Conservation (phyloP, 2,113 vertebrate species). For the Amia ocellicauda region DNA sequence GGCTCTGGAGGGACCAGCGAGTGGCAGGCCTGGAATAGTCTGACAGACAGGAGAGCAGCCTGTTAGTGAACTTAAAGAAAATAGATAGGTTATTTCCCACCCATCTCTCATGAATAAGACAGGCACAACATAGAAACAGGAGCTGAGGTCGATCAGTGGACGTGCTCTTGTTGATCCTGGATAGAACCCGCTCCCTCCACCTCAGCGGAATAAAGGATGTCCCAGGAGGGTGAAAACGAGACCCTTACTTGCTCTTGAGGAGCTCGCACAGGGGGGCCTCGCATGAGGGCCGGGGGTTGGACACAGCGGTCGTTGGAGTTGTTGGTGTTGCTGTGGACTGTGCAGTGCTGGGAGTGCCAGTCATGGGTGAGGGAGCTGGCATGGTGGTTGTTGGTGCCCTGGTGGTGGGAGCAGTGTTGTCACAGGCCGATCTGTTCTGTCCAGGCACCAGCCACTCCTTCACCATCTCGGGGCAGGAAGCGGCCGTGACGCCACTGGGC, state of each 20-base stretch:
- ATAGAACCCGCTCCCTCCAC: too few relatives aligned
- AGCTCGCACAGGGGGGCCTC: neutral
- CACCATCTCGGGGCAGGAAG: constrained; percentile 29
- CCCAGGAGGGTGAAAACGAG: too few relatives aligned
- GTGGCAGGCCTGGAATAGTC: neutral
- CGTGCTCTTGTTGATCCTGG: too few relatives aligned
- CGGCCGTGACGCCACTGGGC: constrained; percentile 63
- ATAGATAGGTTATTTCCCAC: too few relatives aligned
- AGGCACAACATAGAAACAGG: too few relatives aligned
- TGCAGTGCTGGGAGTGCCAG: neutral
- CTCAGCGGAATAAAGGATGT: too few relatives aligned
- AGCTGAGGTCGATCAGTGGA: too few relatives aligned
- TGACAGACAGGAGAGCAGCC: neutral
- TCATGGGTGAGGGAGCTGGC: too few relatives aligned
- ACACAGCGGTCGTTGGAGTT: too few relatives aligned
- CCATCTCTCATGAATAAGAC: too few relatives aligned
- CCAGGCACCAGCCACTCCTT: neutral
- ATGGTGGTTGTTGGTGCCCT: neutral
- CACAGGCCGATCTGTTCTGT: neutral
- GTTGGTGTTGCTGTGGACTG: neutral
- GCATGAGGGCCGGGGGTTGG: too few relatives aligned
- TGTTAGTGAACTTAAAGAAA: too few relatives aligned
- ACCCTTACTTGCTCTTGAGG: neutral
- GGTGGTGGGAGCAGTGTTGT: neutral
- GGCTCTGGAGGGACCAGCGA: constrained; percentile 7